Base-by-base conservation (phyloP, 2,888 invertebrate species). In the Capitulum mitella region DNA sequence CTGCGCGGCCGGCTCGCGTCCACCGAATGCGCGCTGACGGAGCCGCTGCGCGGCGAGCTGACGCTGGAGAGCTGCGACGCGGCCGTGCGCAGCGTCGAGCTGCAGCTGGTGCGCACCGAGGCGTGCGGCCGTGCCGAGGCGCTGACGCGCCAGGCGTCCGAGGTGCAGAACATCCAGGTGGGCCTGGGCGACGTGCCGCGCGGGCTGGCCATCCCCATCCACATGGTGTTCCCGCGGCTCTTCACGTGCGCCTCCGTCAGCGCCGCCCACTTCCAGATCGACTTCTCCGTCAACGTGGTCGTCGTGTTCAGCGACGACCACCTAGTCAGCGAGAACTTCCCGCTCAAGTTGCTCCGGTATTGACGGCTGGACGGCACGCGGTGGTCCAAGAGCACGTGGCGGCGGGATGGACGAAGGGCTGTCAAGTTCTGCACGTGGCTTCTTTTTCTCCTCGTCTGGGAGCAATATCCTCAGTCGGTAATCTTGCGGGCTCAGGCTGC, bases 81-180 rank as follows among this genome's bases (percentile, higher is more conserved):
- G 54, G 90, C 92, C 0, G 92, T 98, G 80, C 94, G 95, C 85
- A 97, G 97, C 0, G 91, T 98, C 79, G 98, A 98, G 86, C 86
- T 98, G 81, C 98, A 98, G 86, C 88, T 98, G 81, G 93, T 98
- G 1, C 89, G 98, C 79, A 94, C 98, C 2, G 98, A 98, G 87
- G 97, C 97, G 0, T 97, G 97, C 85, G 97, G 97, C 77, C 93
- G 93, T 85, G 92, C 92, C 0, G 95, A 95, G 85, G 97, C 96
- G 26, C 95, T 93, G 86, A 92, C 96, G 1, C 91, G 92, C 86
- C 97, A 98, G 86, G 97, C 96, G 32, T 98, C 97, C 16, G 98
- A 98, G 89, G 95, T 98, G 83, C 98, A 98, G 88, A 98, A 97
- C 85, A 96, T 98, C 85, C 98, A 98, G 89, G 92, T 98, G 81